phyloP scores from a whole-genome alignment of 2,797 vertebrate genomes.

The Chaunax sp. region DNA sequence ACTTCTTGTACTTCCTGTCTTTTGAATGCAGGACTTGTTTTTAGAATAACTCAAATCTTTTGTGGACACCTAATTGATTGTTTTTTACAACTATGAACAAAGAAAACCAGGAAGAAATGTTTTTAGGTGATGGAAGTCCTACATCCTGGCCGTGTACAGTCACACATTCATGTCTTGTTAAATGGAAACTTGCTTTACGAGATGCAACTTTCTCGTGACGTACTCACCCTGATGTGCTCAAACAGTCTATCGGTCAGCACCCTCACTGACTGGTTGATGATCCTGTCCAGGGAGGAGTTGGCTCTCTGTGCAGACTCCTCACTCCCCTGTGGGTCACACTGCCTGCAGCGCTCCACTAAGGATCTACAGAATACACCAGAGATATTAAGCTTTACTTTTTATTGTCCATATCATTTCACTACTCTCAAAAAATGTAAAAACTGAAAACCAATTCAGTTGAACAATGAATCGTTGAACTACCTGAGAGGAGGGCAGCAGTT shows the following conservation, averaged over 20 bases:
- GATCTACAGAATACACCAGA: slow-evolving; percentile 72
- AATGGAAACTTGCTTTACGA: neutral
- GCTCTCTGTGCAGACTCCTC: slow-evolving; percentile 86
- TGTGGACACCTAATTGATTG: neutral
- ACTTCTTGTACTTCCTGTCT: too few relatives aligned
- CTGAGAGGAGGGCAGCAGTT: slow-evolving; percentile 93
- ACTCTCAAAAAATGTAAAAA: neutral
- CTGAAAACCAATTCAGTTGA: neutral
- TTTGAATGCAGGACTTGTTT: too few relatives aligned
- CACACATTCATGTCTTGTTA: neutral
- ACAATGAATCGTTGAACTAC: slow-evolving; percentile 66
- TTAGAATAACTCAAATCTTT: neutral
- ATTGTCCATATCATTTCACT: neutral
- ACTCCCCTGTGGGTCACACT: slow-evolving; percentile 87
- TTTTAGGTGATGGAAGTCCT: neutral
- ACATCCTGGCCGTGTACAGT: neutral
- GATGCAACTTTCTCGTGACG: neutral
- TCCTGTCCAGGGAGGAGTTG: slow-evolving; percentile 84
- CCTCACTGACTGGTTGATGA: slow-evolving; percentile 87
- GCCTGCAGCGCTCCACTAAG: slow-evolving; percentile 88
- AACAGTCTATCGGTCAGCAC: slow-evolving; percentile 88
- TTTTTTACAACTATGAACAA: neutral
- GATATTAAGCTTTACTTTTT: neutral
- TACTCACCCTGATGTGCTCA: slow-evolving; percentile 90
- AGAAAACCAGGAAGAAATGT: neutral